Conservation (phyloP, 2,113 vertebrate genomes). For the Amazona vittata region DNA sequence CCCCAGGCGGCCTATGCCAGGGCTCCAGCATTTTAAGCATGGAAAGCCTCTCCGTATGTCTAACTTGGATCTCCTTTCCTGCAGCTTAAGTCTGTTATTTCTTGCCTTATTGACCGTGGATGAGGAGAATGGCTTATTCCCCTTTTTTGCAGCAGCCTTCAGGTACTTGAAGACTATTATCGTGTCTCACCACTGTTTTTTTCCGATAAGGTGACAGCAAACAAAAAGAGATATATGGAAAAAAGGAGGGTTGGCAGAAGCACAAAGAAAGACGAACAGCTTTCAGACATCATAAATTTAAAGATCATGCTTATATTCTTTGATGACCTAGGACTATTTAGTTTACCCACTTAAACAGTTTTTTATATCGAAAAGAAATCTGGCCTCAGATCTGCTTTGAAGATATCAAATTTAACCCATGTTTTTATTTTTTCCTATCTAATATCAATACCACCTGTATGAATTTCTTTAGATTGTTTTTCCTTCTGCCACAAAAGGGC, state of each 20-base stretch:
- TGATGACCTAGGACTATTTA: neutral
- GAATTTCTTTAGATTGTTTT: neutral
- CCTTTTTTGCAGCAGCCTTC: neutral
- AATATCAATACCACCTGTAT: neutral
- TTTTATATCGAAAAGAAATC: neutral
- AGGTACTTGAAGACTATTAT: neutral
- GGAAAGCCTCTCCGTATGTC: neutral
- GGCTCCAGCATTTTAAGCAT: neutral
- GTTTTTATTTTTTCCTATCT: neutral
- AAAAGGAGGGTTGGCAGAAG: neutral
- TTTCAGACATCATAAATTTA: neutral
- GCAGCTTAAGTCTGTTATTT: neutral
- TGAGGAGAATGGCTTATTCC: neutral
- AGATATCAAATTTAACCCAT: neutral
- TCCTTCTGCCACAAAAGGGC: neutral
- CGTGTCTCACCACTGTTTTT: neutral
- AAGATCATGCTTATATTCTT: neutral
- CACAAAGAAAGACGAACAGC: neutral
- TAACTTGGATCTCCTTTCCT: neutral
- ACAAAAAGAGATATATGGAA: neutral
- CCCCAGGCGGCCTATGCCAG: neutral
- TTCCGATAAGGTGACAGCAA: neutral
- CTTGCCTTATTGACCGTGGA: neutral
- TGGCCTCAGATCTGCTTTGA: neutral
- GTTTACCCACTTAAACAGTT: neutral